Percentiles rank a stretch among this genome's conserved stretches.
phyloP scores from a whole-genome alignment of 2,797 vertebrate genomes.

The Coluber constrictor region DNA sequence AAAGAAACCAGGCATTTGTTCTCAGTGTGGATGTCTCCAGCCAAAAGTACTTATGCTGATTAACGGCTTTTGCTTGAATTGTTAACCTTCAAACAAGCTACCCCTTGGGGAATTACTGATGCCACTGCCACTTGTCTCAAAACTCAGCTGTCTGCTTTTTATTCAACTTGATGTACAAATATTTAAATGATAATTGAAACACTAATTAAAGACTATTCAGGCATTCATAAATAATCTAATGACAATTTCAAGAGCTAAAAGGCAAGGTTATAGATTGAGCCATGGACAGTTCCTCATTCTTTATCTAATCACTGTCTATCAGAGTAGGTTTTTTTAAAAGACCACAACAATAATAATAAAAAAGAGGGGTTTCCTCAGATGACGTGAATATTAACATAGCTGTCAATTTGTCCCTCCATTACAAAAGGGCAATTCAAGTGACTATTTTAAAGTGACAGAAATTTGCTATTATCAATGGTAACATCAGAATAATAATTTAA shows the following conservation, averaged over 20 bases:
- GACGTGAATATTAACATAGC: not conserved
- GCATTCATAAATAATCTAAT: conserved; percentile 47
- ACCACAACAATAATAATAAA: not conserved
- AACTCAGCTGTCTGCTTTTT: conserved; percentile 64
- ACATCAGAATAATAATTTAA: not conserved
- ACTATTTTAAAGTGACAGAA: not conserved
- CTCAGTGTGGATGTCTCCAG: conserved; percentile 33
- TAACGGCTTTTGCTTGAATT: conserved; percentile 61
- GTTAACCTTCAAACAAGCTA: conserved; percentile 60
- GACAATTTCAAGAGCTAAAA: conserved; percentile 14
- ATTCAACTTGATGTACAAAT: conserved; percentile 67
- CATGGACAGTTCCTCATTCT: conserved; percentile 1
- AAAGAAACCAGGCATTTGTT: conserved; percentile 57
- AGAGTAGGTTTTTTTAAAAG: not conserved
- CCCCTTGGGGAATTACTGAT: conserved; percentile 58
- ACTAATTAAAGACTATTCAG: conserved; percentile 63
- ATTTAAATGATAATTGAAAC: conserved; percentile 68
- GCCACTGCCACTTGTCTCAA: conserved; percentile 59
- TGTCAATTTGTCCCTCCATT: not conserved
- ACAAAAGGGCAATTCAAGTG: not conserved
- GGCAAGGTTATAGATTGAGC: conserved; percentile 10
- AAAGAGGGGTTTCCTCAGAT: not conserved
- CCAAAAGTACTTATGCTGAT: conserved; percentile 62
- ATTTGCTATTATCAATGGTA: not conserved
- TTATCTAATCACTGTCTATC: not conserved